phyloP scores from a whole-genome alignment of 1,140 invertebrate species.

The Megathymus violae region DNA sequence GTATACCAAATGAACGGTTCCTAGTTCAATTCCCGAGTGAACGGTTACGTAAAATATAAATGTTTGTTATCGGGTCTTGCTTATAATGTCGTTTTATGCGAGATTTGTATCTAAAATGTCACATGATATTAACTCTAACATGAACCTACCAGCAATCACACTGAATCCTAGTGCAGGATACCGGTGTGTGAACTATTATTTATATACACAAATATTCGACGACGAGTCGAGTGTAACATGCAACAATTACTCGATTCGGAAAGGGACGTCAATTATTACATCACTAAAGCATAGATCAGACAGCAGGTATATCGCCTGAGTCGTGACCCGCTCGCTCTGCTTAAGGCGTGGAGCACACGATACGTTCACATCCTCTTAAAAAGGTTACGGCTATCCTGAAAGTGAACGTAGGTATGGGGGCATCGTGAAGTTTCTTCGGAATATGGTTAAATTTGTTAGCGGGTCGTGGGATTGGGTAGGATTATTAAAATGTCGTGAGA shows the following conservation, averaged over 20 bases:
- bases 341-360: slow-evolving; percentile 24
- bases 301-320: not conserved
- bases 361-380: slow-evolving; percentile 34
- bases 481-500: slow-evolving; percentile 7
- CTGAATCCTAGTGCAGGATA: too few relatives aligned
- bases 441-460: not conserved
- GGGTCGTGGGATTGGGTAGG: not conserved
- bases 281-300: slow-evolving; percentile 6
- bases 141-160: too few relatives aligned
- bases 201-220: too few relatives aligned
- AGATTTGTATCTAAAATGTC: too few relatives aligned
- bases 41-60: too few relatives aligned
- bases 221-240: not conserved
- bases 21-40: too few relatives aligned
- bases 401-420: slow-evolving; percentile 37
- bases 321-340: slow-evolving; percentile 11
- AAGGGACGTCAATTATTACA: slow-evolving; percentile 10
- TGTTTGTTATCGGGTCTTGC: too few relatives aligned
- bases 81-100: too few relatives aligned
- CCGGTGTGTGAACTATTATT: too few relatives aligned
- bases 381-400: slow-evolving; percentile 39
- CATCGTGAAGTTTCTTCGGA: slow-evolving; percentile 3
- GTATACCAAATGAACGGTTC: too few relatives aligned
- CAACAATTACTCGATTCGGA: slow-evolving; percentile 2
- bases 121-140: too few relatives aligned